phyloP scores from a whole-genome alignment of 2,797 vertebrate species.

The Odontamblyopus rebecca region DNA sequence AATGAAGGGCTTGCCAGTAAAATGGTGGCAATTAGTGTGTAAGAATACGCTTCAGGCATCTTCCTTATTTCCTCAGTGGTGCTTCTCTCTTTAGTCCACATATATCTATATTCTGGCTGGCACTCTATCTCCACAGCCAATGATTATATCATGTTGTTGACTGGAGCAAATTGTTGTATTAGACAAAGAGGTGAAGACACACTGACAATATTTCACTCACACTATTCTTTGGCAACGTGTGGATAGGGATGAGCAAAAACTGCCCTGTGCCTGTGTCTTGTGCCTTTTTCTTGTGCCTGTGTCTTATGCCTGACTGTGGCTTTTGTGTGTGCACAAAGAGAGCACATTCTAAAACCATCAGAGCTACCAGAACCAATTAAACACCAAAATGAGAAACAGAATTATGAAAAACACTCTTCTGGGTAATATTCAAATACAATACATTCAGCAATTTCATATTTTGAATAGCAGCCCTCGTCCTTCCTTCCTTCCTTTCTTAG shows the following conservation, averaged over 20 bases:
- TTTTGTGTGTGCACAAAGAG: background rate
- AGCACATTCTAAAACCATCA: background rate
- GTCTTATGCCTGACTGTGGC: conserved; percentile 58
- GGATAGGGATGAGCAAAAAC: conserved; percentile 67
- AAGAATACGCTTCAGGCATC: conserved; percentile 58
- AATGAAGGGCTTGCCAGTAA: conserved; percentile 71
- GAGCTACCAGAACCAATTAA: background rate
- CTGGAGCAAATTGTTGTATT: conserved; percentile 21
- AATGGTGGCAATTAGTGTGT: conserved; percentile 74
- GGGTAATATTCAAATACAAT: too few species aligned
- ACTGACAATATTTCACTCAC: conserved; percentile 55
- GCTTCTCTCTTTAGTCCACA: conserved; percentile 7
- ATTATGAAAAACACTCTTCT: background rate
- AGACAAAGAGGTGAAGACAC: conserved; percentile 48
- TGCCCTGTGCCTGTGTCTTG: conserved; percentile 60
- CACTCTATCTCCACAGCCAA: conserved; percentile 14
- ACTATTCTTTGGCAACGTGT: conserved; percentile 49
- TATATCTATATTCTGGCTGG: conserved; percentile 6
- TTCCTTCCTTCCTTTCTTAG: too few species aligned
- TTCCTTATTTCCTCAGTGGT: conserved; percentile 48
- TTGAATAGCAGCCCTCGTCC: too few species aligned
- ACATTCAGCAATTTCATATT: too few species aligned
- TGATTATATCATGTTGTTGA: conserved; percentile 17
- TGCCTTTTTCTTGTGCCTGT: conserved; percentile 54
- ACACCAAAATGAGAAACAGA: background rate